Percentiles rank a stretch among this genome's conserved stretches.
Evolutionary conservation across 2,113 vertebrate genomes (phyloP).

Genomic region (Dasyprocta punctata): DNA sequence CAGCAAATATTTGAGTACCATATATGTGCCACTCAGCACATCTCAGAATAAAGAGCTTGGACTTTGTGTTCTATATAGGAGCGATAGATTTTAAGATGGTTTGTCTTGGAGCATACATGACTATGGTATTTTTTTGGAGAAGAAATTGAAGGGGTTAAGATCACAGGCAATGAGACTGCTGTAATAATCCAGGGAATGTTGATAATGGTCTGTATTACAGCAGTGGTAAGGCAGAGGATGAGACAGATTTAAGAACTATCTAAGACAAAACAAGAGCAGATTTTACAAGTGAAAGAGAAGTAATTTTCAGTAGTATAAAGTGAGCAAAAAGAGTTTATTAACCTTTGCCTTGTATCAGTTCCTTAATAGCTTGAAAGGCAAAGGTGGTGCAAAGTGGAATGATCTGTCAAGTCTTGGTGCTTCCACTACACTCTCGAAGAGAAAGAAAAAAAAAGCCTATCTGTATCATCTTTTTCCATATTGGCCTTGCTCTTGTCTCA

Average conservation of each 20-base stretch:
- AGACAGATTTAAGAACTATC: conserved; percentile 41
- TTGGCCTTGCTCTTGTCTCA: background rate
- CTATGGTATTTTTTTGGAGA: background rate
- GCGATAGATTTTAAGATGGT: background rate
- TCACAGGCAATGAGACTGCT: background rate
- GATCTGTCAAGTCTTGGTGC: background rate
- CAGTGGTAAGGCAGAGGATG: background rate
- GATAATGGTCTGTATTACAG: background rate
- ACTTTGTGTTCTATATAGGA: background rate
- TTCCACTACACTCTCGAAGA: background rate
- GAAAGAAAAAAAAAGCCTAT: background rate
- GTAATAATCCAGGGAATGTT: background rate
- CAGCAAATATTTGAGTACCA: background rate
- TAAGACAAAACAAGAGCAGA: conserved; percentile 44
- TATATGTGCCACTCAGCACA: background rate
- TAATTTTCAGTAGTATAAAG: conserved; percentile 45
- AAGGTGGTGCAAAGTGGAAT: conserved; percentile 20
- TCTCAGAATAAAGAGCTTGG: background rate
- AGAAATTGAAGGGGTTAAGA: background rate
- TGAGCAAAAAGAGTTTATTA: conserved; percentile 65
- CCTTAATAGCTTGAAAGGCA: conserved; percentile 58
- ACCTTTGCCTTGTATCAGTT: conserved; percentile 52
- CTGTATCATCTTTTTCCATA: background rate
- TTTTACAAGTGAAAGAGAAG: conserved; percentile 38
- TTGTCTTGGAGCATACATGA: background rate